Base-by-base conservation (phyloP, 2,888 invertebrate genomes). In the Ephialtes manifestator region DNA sequence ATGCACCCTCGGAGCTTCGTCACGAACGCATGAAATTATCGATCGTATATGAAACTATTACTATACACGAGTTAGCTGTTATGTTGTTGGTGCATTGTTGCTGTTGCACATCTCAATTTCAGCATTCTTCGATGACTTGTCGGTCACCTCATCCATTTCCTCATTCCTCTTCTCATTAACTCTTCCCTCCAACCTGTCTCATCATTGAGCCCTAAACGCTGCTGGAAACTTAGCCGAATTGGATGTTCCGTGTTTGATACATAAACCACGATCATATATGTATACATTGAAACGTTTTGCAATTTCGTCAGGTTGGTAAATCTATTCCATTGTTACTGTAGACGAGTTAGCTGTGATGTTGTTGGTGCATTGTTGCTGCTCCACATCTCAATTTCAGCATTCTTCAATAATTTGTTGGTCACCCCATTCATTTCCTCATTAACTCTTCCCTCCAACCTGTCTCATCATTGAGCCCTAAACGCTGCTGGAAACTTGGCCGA, bases 11-110 rank as follows among this genome's bases (percentile, higher is more conserved):
- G 39, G 67, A 78, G 72, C 71, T 77, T 71, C 70, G 70, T 82
- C 82, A 82, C 71, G 75, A 85, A 85, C 81, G 46, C 75, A 85
- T 67, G 71, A 39, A 71, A 35, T 77, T 74, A 81, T 55, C 75
- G 24, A 20, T 28, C 24, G 39, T 24, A 8, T 20, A 67, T 70
- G 39, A n/a, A 28, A 31, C 31, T 63, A 48, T 70, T 46, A 79
- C 63, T n/a, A 5, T 77, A 53, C 60, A 39, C 39, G 20, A 76
- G 43, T 70, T 63, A 20, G 31, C 18, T 53, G 24, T 24, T 58
- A 58, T n/a, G 43, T 28, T 58, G 39, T 20, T 43, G 39, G 24
- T 20, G 24, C 58, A 43, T 18, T 43, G 18, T 43, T 43, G 43
- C 55, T 28, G 20, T 2, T 11, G 63, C 60, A 70, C 76, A 76